Evolutionary conservation across 2,797 vertebrate genomes (phyloP).

Genomic region (Sebastolobus alascanus): DNA sequence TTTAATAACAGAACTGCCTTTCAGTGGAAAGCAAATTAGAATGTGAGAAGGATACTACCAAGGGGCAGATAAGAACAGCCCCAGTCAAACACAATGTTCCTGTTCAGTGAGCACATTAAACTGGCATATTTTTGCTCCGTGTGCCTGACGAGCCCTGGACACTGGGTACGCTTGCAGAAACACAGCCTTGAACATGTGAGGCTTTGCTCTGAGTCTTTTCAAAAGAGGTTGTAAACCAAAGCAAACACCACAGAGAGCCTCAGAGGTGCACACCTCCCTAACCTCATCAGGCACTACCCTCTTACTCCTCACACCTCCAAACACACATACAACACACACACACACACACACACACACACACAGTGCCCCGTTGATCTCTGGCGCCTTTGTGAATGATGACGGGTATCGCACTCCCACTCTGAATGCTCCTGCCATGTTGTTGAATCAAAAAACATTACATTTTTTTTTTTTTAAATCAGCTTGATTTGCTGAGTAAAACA

Average conservation of each 20-base stretch:
- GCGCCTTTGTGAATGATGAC: slow-evolving; percentile 70
- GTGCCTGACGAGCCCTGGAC: slow-evolving; percentile 75
- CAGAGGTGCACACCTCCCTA: slow-evolving; percentile 55
- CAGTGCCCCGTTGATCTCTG: slow-evolving; percentile 52
- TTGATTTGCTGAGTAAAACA: slow-evolving; percentile 64
- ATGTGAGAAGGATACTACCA: slow-evolving; percentile 74
- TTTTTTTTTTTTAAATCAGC: background rate
- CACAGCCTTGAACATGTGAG: slow-evolving; percentile 58
- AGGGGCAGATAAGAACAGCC: slow-evolving; percentile 83
- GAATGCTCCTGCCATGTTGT: slow-evolving; percentile 59
- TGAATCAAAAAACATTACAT: slow-evolving; percentile 7
- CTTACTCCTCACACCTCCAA: slow-evolving; percentile 23
- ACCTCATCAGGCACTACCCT: slow-evolving; percentile 60
- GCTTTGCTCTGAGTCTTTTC: slow-evolving; percentile 69
- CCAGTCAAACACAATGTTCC: slow-evolving; percentile 85
- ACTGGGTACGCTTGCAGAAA: slow-evolving; percentile 71
- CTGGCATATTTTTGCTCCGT: slow-evolving; percentile 74
- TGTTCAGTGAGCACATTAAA: slow-evolving; percentile 84
- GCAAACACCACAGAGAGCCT: slow-evolving; percentile 67
- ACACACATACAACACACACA: slow-evolving; percentile 32
- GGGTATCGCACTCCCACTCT: slow-evolving; percentile 51
- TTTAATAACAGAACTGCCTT: slow-evolving; percentile 77
- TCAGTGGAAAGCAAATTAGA: slow-evolving; percentile 77
- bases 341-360: slow-evolving; percentile 19
- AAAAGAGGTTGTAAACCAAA: slow-evolving; percentile 75